Evolutionary conservation across 2,113 vertebrate genomes (phyloP), one percentile per base, ranked within the genome.

Genomic region (Poeciliopsis prolifica): DNA sequence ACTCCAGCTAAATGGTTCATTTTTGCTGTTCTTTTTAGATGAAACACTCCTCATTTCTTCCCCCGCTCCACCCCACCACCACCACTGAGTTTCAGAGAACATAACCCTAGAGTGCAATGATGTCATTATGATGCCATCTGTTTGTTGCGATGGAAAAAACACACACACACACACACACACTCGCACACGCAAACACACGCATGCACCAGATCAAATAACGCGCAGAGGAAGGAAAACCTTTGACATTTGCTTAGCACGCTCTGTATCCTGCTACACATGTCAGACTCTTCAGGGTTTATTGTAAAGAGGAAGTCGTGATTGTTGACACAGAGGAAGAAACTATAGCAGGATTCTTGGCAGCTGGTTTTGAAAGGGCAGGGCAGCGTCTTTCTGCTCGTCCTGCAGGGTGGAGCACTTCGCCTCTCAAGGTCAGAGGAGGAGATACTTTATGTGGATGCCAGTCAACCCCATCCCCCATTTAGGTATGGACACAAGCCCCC

Each of bases 61-160:
- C 80, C 2, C 35, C 35, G 28, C 0, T 10, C 35, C 2, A 2
- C 29, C 9, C 9, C 35, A 2, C 33, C 35, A 11, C 85, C 79
- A 80, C 83, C 78, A 83, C 80, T 17, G 33, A 88, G 86, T 84
- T 81, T 75, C 35, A 3, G 70, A 92, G 88, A 91, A 87, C 87
- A 86, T 87, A 90, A 91, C 91, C 90, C 87, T 76, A 66, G 83
- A 82, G 86, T 84, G 84, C 84, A 79, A 84, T 90, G 91, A 91
- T 90, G 91, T 91, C 90, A 91, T 91, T 78, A 87, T 89, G 86
- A 88, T 85, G 88, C 90, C 91, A 92, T 91, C 91, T 92, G 91
- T 86, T 88, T 87, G 77, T 79, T 80, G 80, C 82, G 75, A 84
- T 70, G 78, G 82, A 80, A 83, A 77, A 91, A 61, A 74, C 72